phyloP scores from a whole-genome alignment of 2,113 vertebrate species.

The Apistogramma diplotaenia region DNA sequence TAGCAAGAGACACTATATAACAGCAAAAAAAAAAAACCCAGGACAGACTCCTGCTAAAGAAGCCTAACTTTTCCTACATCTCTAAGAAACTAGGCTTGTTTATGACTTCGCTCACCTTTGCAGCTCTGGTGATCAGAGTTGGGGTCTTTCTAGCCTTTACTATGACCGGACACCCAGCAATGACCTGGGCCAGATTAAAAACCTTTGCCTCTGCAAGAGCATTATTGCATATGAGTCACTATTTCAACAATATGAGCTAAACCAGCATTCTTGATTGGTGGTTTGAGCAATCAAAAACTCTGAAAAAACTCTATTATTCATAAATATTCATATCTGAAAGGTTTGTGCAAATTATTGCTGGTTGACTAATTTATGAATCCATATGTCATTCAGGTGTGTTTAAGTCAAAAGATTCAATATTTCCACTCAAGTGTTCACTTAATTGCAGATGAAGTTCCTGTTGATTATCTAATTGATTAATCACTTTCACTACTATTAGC shows the following conservation, averaged over 20 bases:
- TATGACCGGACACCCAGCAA: not conserved
- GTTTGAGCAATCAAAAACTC: not conserved
- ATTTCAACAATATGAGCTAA: not conserved
- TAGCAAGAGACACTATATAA: no score
- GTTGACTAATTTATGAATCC: not conserved
- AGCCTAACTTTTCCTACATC: not conserved
- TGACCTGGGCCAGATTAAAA: not conserved
- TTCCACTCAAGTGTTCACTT: not conserved
- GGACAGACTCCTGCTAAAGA: no score
- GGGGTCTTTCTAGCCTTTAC: not conserved
- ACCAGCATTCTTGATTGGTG: not conserved
- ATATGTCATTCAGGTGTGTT: not conserved
- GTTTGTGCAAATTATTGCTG: not conserved
- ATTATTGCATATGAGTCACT: not conserved
- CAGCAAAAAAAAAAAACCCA: no score
- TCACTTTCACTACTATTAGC: not conserved
- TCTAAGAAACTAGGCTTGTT: not conserved
- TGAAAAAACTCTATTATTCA: not conserved
- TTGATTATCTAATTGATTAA: not conserved
- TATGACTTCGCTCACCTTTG: not conserved
- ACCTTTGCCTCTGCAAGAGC: not conserved
- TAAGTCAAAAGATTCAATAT: not conserved
- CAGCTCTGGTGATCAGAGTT: not conserved
- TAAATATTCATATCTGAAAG: not conserved
- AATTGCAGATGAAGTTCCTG: not conserved